These are phyloP conservation scores for Eupithecia exiguata DNA, from an alignment of 2,888 invertebrate species.

Conservation along the genomic window DNA sequence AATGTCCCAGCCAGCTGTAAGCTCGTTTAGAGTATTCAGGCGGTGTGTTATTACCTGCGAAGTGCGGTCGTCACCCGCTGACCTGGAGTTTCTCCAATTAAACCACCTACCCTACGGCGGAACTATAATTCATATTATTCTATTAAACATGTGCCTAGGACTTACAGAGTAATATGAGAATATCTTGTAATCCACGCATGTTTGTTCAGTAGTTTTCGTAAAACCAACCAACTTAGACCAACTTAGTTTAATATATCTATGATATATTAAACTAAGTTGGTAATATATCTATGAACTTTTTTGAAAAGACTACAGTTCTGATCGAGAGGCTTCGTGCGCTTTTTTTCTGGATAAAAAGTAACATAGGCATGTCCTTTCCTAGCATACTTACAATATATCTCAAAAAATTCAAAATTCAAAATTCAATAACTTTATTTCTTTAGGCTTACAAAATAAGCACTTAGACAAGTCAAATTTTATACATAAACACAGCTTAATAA, in stretches of 20 bases:
- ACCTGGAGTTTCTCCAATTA: conserved; percentile 70
- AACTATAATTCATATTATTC: conserved; percentile 49
- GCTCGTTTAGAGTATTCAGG: conserved; percentile 69
- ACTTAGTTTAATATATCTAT: too few relatives aligned
- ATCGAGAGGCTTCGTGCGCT: background rate
- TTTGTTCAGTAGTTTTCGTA: background rate
- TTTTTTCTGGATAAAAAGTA: conserved; percentile 1
- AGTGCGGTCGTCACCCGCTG: conserved; percentile 69
- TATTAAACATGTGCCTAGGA: conserved; percentile 32
- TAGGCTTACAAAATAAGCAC: too few relatives aligned
- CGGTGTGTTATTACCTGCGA: conserved; percentile 55
- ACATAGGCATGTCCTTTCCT: background rate
- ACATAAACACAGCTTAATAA: too few relatives aligned
- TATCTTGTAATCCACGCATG: background rate
- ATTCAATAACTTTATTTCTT: too few relatives aligned
- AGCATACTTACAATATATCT: too few relatives aligned
- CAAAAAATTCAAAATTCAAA: too few relatives aligned
- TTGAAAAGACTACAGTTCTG: background rate
- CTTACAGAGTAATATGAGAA: background rate
- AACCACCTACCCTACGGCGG: conserved; percentile 59
- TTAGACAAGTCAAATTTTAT: too few relatives aligned
- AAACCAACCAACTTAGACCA: too few relatives aligned
- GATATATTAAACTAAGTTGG: too few relatives aligned
- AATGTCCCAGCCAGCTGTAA: conserved; percentile 1
- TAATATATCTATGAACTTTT: too few relatives aligned